phyloP scores from a whole-genome alignment of 2,113 vertebrate species.

The Chinchilla lanigera region DNA sequence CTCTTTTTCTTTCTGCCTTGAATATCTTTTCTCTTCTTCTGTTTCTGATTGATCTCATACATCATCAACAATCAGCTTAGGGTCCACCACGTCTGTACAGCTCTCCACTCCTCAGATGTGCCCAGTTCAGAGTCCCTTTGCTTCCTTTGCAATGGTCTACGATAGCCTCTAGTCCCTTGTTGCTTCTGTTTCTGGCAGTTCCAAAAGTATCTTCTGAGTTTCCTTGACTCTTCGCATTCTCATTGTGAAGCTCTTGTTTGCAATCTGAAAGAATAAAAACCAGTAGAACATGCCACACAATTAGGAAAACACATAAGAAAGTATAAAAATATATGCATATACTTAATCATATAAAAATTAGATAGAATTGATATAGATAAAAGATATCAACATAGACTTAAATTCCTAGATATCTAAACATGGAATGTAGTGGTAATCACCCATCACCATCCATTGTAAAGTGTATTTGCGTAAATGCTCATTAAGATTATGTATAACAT shows the following conservation, averaged over 20 bases:
- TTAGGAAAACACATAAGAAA: neutral
- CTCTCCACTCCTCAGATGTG: neutral
- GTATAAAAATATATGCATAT: neutral
- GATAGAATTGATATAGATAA: neutral
- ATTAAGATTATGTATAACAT: neutral
- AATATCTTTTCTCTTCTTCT: conserved; percentile 39
- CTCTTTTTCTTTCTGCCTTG: conserved; percentile 30
- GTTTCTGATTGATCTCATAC: conserved; percentile 23
- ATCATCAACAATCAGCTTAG: conserved; percentile 1
- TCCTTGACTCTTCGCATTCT: conserved; percentile 52
- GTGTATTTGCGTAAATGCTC: neutral
- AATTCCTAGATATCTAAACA: conserved; percentile 14
- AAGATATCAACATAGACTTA: neutral
- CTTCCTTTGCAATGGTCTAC: conserved; percentile 26
- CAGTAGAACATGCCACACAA: neutral
- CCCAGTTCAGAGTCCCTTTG: conserved; percentile 30
- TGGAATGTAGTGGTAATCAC: conserved; percentile 15
- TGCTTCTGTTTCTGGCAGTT: neutral
- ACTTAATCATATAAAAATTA: neutral
- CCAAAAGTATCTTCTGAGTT: neutral
- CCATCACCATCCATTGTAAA: neutral
- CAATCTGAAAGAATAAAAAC: conserved; percentile 1
- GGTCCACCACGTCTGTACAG: neutral
- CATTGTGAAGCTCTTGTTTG: neutral
- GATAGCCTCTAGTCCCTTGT: neutral